Conservation (phyloP, 2,113 vertebrate genomes). For the Acrocephalus kingi region DNA sequence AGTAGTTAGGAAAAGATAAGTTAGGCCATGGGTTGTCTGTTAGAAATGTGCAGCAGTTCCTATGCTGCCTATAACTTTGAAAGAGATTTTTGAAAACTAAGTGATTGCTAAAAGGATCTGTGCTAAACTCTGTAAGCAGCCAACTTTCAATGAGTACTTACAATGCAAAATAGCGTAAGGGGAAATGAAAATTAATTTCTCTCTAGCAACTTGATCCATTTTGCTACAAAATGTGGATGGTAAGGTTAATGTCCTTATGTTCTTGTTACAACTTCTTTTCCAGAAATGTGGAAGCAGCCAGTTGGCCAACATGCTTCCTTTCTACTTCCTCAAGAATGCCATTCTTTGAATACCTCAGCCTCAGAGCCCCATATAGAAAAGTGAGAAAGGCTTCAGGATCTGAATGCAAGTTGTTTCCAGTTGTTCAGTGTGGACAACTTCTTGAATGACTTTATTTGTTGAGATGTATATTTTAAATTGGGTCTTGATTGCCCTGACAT, state of each 20-base stretch:
- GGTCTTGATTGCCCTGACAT: neutral
- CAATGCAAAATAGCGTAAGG: rapidly evolving
- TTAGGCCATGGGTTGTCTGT: neutral
- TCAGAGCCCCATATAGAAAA: neutral
- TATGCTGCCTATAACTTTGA: neutral
- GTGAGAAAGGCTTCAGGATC: neutral
- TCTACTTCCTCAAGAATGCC: neutral
- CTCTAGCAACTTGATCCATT: neutral
- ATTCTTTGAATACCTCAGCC: neutral
- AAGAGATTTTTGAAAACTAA: neutral
- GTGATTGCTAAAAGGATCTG: neutral
- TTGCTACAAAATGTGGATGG: neutral
- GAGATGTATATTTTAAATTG: neutral
- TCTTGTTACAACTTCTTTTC: neutral
- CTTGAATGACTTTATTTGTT: neutral
- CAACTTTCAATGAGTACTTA: neutral
- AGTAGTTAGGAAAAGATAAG: neutral
- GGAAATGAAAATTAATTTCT: neutral
- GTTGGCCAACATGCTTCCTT: neutral
- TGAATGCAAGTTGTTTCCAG: neutral
- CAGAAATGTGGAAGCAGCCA: neutral
- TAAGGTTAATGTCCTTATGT: neutral
- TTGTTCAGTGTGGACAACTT: neutral
- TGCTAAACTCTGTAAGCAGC: neutral
- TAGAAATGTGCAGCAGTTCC: neutral